A percentile compares a stretch with the other conserved stretches of the same genome.
Conservation (phyloP, 2,888 invertebrate species). For the Noctua pronuba region DNA sequence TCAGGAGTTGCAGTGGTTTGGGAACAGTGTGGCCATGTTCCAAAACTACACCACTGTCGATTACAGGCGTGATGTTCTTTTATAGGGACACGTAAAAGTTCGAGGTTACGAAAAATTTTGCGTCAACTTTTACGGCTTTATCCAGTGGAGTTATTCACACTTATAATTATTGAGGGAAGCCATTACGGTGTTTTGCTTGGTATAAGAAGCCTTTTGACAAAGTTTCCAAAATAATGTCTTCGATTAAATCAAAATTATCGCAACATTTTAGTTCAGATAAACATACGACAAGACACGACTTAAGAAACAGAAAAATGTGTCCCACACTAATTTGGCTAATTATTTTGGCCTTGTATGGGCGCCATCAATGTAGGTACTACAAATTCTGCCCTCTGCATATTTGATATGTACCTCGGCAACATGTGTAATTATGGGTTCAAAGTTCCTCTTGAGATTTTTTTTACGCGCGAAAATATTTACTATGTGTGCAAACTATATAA, state of each 20-base stretch:
- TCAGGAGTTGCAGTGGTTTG: too few species aligned
- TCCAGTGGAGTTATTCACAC: slow-evolving; percentile 6
- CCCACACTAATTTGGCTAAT: slow-evolving; percentile 17
- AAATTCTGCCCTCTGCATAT: slow-evolving; percentile 22
- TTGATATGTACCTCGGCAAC: slow-evolving; percentile 5
- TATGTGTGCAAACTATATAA: background rate
- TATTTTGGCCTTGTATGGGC: slow-evolving; percentile 32
- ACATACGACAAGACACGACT: background rate
- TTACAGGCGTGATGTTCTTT: background rate
- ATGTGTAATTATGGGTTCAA: slow-evolving; percentile 25
- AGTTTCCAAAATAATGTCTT: slow-evolving; percentile 7
- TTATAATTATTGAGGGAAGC: slow-evolving; percentile 33
- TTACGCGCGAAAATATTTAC: background rate
- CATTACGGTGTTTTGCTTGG: background rate
- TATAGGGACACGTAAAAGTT: background rate
- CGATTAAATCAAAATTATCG: background rate
- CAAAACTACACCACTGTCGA: background rate
- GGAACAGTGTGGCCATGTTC: too few species aligned
- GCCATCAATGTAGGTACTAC: too few species aligned
- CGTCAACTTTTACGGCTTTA: slow-evolving; percentile 28
- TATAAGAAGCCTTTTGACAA: background rate
- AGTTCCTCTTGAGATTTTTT: background rate
- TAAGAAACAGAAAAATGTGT: slow-evolving; percentile 5
- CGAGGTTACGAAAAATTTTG: slow-evolving; percentile 3
- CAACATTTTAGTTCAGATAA: background rate